Evolutionary conservation across 2,797 vertebrate species (phyloP).

Genomic region (Centroberyx gerrardi): DNA sequence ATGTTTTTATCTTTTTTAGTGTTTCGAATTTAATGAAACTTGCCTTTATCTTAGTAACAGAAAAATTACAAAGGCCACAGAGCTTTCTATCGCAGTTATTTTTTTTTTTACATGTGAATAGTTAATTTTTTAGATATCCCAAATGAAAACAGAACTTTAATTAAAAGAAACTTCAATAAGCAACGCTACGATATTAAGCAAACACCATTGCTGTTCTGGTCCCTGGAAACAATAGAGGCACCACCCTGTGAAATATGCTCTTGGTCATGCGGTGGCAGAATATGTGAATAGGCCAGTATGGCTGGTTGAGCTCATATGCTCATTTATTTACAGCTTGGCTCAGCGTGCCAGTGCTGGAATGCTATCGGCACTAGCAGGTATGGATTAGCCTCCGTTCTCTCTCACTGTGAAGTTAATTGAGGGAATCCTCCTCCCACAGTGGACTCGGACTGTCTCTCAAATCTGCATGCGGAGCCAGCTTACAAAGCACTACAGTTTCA

Average conservation of each 20-base stretch:
- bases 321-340: conserved; percentile 65
- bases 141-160: conserved; percentile 42
- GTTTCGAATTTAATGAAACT: conserved; percentile 49
- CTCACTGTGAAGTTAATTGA: conserved; percentile 82
- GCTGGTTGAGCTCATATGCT: conserved; percentile 48
- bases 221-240: conserved; percentile 22
- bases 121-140: conserved; percentile 35
- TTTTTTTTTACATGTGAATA: conserved; percentile 9
- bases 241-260: conserved; percentile 30
- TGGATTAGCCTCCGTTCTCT: conserved; percentile 74
- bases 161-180: conserved; percentile 44
- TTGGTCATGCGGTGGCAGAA: conserved; percentile 37
- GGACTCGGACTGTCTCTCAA: conserved; percentile 56
- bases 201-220: conserved; percentile 16
- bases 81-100: conserved; percentile 33
- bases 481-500: conserved; percentile 49
- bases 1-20: conserved; percentile 38
- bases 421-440: conserved; percentile 71
- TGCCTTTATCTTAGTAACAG: conserved; percentile 38
- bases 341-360: conserved; percentile 48
- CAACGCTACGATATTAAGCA: conserved; percentile 18
- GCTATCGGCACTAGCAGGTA: conserved; percentile 71
- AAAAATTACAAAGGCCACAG: conserved; percentile 7
- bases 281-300: conserved; percentile 28
- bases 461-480: conserved; percentile 49